Base-by-base conservation (phyloP, 92 coral and sea anemone species). In the Plumapathes pennacea region DNA sequence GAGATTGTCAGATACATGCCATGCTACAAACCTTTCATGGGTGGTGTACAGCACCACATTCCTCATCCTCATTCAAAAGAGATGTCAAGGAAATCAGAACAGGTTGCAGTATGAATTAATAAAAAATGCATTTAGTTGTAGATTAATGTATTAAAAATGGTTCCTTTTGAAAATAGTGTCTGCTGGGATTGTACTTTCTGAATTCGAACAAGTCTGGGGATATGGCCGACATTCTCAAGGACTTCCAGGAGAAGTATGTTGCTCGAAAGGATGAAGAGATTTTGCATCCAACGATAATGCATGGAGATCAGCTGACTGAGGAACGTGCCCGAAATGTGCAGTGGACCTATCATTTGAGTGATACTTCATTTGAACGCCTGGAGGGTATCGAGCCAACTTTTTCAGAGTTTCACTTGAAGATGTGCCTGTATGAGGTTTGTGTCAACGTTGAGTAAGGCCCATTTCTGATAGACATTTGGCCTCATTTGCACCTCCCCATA, bases 301-400 rank as follows among this genome's bases (percentile, higher is more conserved):
- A 64, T 64, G 72, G 72, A 18, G 72, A 50, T 29, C 72, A 64
- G 72, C 32, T 64, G n/a, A 64, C 72, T 17, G 54, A 48, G 31
- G 72, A 64, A 36, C 33, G 69, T 18, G 55, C 69, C 1, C 39
- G 69, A 19, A 46, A 61, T 61, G 69, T 46, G 5, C 55, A 61
- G 10, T 44, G 55, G 55, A 46, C 56, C 2, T 31, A 45, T 28
- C 17, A n/a, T 2, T 19, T 61, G 10, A 43, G 55, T 11, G 40
- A 61, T 6, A 27, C 69, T 4, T 10, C 7, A 0, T 17, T 15
- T 7, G 56, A 61, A 18, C 21, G 56, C 9, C 39, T 61, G 2
- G 69, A 61, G 46, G 68, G 71, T 13, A 3, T 63, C 17, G 46
- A 47, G 45, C 38, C 42, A 6, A 47, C 71, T 20, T 63, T 63